Base-by-base conservation (phyloP, 2,888 invertebrate species). In the Phragmatobia fuliginosa region DNA sequence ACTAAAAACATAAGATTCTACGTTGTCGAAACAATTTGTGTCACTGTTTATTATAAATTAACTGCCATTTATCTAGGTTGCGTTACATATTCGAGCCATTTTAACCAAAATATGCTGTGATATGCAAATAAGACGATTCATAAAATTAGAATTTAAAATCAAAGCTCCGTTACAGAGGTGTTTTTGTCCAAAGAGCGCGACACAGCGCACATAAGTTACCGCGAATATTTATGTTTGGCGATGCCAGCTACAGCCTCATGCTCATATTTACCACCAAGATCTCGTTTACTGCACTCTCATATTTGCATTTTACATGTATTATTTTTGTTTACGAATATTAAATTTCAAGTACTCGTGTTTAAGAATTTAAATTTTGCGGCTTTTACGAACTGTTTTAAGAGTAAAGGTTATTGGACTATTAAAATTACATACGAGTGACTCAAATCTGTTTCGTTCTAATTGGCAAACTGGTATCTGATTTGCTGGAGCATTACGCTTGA, bases 91-190 rank as follows among this genome's bases (percentile, higher is more conserved):
- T 62, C 62, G 41, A 41, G 41, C 67, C 73, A 78, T 76, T 79
- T 79, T 75, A 78, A 76, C 75, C 79, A 74, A 86, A 91, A 91
- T 87, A 86, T 87, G 83, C 84, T 88, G 86, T 87, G 91, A 91
- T 92, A 93, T 91, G 90, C 91, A 92, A 93, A 93, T 86, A 81
- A 88, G 86, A 87, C 87, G 88, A 89, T 90, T 92, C 91, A 90
- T 93, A 92, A 93, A 93, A 94, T 93, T 93, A 91, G 92, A 94
- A 93, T 93, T 93, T 93, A 91, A 93, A 94, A 93, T 93, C 92
- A 93, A 91, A 92, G 87, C 91, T 88, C 90, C 85, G 87, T 87
- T 91, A 85, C 88, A 80, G 90, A 89, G 90, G 90, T 92, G 92
- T 91, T 92, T 92, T 93, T 93, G 91, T 90, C 86, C 86, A 84